Conservation (phyloP, 2,113 vertebrate species). For the Hydropotes inermis region DNA sequence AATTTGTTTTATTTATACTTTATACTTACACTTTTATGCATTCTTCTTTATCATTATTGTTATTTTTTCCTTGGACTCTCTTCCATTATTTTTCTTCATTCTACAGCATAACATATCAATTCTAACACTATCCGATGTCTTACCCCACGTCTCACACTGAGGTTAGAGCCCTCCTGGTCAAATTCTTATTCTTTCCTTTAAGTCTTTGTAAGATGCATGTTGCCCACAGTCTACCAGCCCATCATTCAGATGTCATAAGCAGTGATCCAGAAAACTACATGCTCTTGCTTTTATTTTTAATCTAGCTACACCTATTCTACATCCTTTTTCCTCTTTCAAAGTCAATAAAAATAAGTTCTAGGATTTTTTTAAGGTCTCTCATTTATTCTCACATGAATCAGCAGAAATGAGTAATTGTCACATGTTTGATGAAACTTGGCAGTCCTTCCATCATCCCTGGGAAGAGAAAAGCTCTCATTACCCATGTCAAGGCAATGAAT, state of each 20-base stretch:
- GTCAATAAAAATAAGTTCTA: not conserved
- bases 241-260: not conserved
- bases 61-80: not conserved
- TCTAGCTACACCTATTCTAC: not conserved
- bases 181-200: fast-evolving
- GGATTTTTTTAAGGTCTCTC: not conserved
- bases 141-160: not conserved
- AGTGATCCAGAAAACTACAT: not conserved
- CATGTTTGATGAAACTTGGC: fast-evolving
- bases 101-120: not conserved
- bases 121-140: no score
- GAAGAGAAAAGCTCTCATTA: not conserved
- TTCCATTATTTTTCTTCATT: not conserved
- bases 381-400: not conserved
- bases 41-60: not conserved
- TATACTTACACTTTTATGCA: not conserved
- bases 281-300: not conserved
- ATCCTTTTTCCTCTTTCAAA: not conserved
- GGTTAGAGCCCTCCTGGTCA: not conserved
- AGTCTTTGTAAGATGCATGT: fast-evolving
- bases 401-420: not conserved
- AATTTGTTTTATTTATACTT: not conserved
- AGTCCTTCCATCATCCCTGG: not conserved
- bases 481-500: fast-evolving
- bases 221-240: fast-evolving